phyloP scores from a whole-genome alignment of 1,140 invertebrate species.

The Megalopta genalis region DNA sequence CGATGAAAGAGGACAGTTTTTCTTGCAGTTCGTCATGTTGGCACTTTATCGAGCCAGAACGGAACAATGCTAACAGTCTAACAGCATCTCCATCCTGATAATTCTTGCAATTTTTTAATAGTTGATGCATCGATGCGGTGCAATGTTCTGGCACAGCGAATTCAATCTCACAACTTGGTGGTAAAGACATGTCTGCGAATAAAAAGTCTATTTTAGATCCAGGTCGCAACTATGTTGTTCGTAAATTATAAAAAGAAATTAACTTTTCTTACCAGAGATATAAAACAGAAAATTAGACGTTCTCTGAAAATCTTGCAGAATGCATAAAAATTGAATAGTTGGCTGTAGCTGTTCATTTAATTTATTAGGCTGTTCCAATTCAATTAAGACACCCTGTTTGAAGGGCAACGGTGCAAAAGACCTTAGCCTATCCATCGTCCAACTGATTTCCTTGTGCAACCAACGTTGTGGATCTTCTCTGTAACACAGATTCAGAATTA shows the following conservation, averaged over 20 bases:
- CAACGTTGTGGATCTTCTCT: conserved; percentile 77
- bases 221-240: not conserved
- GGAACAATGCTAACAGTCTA: conserved; percentile 77
- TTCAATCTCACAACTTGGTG: conserved; percentile 76
- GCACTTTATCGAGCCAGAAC: conserved; percentile 71
- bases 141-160: conserved; percentile 73
- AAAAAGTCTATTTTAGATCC: conserved; percentile 10
- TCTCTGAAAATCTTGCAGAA: conserved; percentile 78
- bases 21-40: conserved; percentile 68
- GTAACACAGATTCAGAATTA: not conserved
- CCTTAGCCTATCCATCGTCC: conserved; percentile 75
- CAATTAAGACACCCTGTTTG: conserved; percentile 76
- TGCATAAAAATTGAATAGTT: conserved; percentile 70
- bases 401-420: conserved; percentile 76
- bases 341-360: conserved; percentile 58
- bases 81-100: conserved; percentile 70
- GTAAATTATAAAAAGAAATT: conserved; percentile 56
- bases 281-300: conserved; percentile 78
- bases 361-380: conserved; percentile 73
- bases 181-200: conserved; percentile 73
- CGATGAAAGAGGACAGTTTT: conserved; percentile 70
- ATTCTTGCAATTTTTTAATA: conserved; percentile 62
- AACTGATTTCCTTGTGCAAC: conserved; percentile 75
- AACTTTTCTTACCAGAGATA: conserved; percentile 68
- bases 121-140: conserved; percentile 62